Base-by-base conservation (phyloP, 2,888 invertebrate genomes). In the Dysmachus trigonus region DNA sequence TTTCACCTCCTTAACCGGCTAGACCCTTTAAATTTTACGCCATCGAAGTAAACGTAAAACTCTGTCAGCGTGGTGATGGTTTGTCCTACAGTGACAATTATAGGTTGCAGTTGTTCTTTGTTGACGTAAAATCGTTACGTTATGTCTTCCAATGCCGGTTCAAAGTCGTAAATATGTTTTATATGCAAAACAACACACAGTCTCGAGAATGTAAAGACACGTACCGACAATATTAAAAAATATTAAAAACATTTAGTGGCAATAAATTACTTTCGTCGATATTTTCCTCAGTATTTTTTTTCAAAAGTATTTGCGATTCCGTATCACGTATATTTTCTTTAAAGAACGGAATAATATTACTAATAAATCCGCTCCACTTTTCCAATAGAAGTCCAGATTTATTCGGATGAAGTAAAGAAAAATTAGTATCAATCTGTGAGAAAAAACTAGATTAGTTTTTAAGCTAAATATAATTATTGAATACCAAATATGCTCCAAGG, bases 1-100 rank as follows among this genome's bases (percentile, higher is more conserved):
- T n/a, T n/a, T n/a, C n/a, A n/a, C n/a, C n/a, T n/a, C n/a, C n/a
- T n/a, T n/a, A n/a, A n/a, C n/a, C n/a, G n/a, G n/a, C n/a, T n/a
- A n/a, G n/a, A n/a, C n/a, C n/a, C n/a, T 79, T 62, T 86, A 22
- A 74, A 74, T 79, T 86, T 86, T 13, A 76, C 31, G 13, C 31
- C 71, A 38, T 86, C 85, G 71, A 86, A 76, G n/a, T 38, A 77
- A 18, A 86, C 38, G 71, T 79, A 86, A 79, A 62, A 86, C 30
- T 86, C 71, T 1, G 38, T 71, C 6, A 86, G 13, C 8, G 62
- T 18, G n/a, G 74, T 22, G 2, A 85, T 30, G 18, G 41, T 51
- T 47, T 51, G 8, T 1, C 51, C 85, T 3, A 85, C 51, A 74
- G 27, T 35, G 27, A 85, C 30, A 30, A 85, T 30, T 10, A 85